Percentiles rank a stretch among this genome's conserved stretches.
Evolutionary conservation across 1,140 invertebrate species (phyloP).

Genomic region (Bombus turneri): DNA sequence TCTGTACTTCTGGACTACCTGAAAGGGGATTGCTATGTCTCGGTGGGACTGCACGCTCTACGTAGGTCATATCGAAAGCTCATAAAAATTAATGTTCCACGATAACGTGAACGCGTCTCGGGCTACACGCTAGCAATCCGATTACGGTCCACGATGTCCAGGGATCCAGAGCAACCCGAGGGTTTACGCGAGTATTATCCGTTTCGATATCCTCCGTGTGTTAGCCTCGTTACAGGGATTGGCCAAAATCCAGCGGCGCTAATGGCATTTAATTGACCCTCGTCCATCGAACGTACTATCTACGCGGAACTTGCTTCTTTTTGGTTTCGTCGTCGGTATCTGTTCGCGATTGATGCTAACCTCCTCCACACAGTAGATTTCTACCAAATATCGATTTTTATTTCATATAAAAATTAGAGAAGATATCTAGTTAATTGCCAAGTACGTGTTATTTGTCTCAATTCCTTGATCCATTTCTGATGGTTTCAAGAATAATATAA

Average conservation of each 20-base stretch:
- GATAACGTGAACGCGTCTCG: slow-evolving; percentile 18
- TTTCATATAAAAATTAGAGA: not conserved
- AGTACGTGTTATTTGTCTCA: too few species aligned
- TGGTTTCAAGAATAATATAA: too few species aligned
- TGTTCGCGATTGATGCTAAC: not conserved
- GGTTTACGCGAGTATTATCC: slow-evolving; percentile 44
- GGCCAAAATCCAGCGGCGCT: slow-evolving; percentile 63
- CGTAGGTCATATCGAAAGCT: slow-evolving; percentile 24
- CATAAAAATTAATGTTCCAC: slow-evolving; percentile 52
- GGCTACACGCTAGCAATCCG: slow-evolving; percentile 39
- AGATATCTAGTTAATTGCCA: too few species aligned
- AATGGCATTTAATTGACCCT: slow-evolving; percentile 73
- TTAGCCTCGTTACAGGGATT: slow-evolving; percentile 59
- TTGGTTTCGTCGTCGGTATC: not conserved
- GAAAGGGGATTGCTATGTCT: too few species aligned
- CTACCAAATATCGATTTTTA: not conserved
- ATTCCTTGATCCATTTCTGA: too few species aligned
- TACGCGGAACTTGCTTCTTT: slow-evolving; percentile 6
- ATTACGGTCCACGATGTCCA: slow-evolving; percentile 53
- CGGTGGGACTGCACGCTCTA: not conserved
- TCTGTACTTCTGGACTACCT: not conserved
- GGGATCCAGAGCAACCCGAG: slow-evolving; percentile 8
- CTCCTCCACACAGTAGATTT: fast-evolving
- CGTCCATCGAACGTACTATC: slow-evolving; percentile 62
- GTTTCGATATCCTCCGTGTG: slow-evolving; percentile 52